Percentiles rank a stretch among this genome's conserved stretches.
Evolutionary conservation across 2,888 invertebrate species (phyloP).

Genomic region (Desoria tigrina): DNA sequence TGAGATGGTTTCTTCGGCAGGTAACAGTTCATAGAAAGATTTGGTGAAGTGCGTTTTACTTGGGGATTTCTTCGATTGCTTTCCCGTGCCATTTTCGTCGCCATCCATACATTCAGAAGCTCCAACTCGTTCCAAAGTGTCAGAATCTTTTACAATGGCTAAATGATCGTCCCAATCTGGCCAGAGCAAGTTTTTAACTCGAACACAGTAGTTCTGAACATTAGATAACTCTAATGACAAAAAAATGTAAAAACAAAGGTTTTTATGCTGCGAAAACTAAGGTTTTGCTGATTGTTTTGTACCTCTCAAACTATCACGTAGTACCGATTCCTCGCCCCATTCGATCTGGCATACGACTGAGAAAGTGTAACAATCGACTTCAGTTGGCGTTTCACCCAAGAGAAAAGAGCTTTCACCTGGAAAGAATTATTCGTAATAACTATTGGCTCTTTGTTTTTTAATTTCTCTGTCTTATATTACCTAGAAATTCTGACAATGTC

Average conservation of each 20-base stretch:
- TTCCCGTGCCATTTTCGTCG: too few relatives aligned
- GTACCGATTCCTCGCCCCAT: conserved; percentile 10
- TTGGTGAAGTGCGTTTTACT: not conserved
- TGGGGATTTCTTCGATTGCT: too few relatives aligned
- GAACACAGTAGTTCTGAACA: conserved; percentile 10
- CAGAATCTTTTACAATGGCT: too few relatives aligned
- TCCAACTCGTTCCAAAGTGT: too few relatives aligned
- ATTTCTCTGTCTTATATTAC: not conserved
- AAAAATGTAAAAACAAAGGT: too few relatives aligned
- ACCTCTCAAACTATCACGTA: not conserved
- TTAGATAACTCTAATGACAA: conserved; percentile 13
- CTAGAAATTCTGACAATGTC: not conserved
- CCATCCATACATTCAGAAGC: too few relatives aligned
- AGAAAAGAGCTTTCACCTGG: not conserved
- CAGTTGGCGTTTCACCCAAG: not conserved
- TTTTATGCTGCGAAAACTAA: too few relatives aligned
- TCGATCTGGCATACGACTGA: conserved; percentile 7
- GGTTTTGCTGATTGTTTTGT: too few relatives aligned
- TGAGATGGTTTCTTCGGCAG: not conserved
- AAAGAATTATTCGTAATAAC: not conserved
- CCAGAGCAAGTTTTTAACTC: conserved; percentile 17
- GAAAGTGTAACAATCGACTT: conserved; percentile 11
- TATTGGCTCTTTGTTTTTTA: too few relatives aligned
- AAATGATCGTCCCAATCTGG: conserved; percentile 22
- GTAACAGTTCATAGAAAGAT: conserved; percentile 1